phyloP scores from a whole-genome alignment of 2,797 vertebrate genomes.

The Anguilla megastoma region DNA sequence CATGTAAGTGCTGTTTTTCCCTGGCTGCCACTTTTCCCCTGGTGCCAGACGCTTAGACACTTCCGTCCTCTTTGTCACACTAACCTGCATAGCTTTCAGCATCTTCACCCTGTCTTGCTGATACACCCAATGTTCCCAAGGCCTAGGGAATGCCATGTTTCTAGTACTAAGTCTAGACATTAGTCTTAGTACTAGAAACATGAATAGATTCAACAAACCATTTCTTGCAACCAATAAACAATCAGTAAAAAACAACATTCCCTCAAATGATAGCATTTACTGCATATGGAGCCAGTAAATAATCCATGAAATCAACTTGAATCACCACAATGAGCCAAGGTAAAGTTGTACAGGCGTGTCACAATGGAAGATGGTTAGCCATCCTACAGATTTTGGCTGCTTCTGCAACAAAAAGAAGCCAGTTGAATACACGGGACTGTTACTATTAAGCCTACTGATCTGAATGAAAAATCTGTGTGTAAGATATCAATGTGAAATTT shows the following conservation, averaged over 20 bases:
- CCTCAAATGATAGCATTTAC: not conserved
- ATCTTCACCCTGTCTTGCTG: conserved; percentile 1
- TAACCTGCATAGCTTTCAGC: conserved; percentile 25
- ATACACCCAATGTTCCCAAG: not conserved
- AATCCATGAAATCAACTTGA: not conserved
- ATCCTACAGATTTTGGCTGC: not conserved
- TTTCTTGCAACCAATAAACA: not conserved
- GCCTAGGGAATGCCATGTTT: not conserved
- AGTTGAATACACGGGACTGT: not conserved
- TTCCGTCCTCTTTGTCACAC: conserved; percentile 37
- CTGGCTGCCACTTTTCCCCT: conserved; percentile 53
- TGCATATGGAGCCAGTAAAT: not conserved
- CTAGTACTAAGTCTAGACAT: too few species aligned
- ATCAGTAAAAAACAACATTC: not conserved
- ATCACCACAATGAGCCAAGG: not conserved
- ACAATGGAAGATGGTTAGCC: not conserved
- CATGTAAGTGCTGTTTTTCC: conserved; percentile 56
- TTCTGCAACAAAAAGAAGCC: not conserved
- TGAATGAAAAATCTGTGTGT: not conserved
- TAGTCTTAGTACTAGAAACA: not conserved
- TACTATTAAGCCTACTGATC: not conserved
- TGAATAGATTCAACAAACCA: not conserved
- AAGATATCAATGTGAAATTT: not conserved
- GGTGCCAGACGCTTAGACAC: conserved; percentile 53
- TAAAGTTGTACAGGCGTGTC: not conserved